phyloP scores from a whole-genome alignment of 30 jellyfish, hydroid and myxozoan species.

The Turritopsis rubra region DNA sequence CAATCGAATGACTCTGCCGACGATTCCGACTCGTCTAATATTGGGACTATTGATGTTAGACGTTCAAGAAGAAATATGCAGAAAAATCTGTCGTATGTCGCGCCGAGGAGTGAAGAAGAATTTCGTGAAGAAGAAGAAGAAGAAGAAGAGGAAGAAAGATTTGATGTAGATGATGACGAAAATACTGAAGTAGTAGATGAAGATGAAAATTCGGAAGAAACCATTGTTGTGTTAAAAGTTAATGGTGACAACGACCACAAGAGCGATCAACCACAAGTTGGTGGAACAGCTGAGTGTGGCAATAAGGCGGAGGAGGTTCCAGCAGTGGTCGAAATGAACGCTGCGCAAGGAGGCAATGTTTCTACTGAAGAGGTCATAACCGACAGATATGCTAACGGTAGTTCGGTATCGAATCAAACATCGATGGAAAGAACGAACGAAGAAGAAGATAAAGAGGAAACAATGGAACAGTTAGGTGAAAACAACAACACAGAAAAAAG shows the following conservation, averaged over 20 bases:
- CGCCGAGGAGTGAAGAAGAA: not conserved
- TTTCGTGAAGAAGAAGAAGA: not conserved
- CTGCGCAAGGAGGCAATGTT: not conserved
- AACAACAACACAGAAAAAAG: not conserved
- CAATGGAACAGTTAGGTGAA: not conserved
- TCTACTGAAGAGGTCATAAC: not conserved
- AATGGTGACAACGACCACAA: not conserved
- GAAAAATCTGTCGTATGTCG: not conserved
- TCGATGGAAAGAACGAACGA: not conserved
- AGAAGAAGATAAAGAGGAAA: not conserved
- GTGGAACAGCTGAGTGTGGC: not conserved
- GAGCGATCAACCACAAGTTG: not conserved
- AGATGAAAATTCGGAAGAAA: no score
- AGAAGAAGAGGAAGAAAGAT: not conserved
- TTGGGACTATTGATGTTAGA: not conserved
- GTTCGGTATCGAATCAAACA: not conserved
- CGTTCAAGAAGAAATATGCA: not conserved
- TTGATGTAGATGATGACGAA: not conserved
- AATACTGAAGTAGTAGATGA: no score
- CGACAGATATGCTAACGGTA: not conserved
- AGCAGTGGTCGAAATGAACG: not conserved
- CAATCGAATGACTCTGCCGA: constrained; percentile 1
- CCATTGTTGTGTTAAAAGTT: not conserved
- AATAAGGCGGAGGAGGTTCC: not conserved
- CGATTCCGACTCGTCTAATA: constrained; percentile 4